Conservation (phyloP, 2,888 invertebrate species). For the Pharmacophagus antenor region DNA sequence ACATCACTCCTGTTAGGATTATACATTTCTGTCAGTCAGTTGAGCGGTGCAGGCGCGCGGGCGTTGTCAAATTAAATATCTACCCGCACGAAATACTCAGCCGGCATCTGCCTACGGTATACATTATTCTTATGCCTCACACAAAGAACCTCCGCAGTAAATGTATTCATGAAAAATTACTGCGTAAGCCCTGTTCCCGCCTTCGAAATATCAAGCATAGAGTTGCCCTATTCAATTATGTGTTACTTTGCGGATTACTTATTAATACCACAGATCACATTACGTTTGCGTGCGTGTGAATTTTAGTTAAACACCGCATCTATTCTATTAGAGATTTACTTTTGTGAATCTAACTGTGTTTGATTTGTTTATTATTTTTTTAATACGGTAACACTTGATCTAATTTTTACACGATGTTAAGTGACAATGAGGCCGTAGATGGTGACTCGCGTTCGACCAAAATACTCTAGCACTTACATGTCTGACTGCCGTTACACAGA, state of each 20-base stretch:
- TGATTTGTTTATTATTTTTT: too few species aligned
- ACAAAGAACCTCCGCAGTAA: slow-evolving; percentile 22
- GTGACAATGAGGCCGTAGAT: too few species aligned
- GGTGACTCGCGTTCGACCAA: too few species aligned
- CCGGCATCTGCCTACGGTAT: slow-evolving; percentile 21
- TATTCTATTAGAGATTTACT: too few species aligned
- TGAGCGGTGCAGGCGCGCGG: slow-evolving; percentile 8
- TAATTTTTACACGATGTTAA: too few species aligned
- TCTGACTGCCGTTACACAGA: too few species aligned
- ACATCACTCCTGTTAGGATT: neutral
- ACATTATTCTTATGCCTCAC: slow-evolving; percentile 25
- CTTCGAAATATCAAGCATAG: slow-evolving; percentile 26
- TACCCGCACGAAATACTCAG: slow-evolving; percentile 22
- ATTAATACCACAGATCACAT: too few species aligned
- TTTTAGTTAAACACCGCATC: too few species aligned
- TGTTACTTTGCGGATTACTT: slow-evolving; percentile 24
- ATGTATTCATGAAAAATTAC: slow-evolving; percentile 31
- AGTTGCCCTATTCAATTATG: slow-evolving; percentile 25
- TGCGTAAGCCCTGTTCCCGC: slow-evolving; percentile 16
- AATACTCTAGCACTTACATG: too few species aligned
- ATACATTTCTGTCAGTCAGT: slow-evolving; percentile 6
- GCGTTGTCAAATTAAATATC: slow-evolving; percentile 27
- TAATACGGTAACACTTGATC: too few species aligned
- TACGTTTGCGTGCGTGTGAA: too few species aligned
- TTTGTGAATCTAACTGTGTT: too few species aligned